Evolutionary conservation across 2,797 vertebrate genomes (phyloP).

Genomic region (Pristis pectinata): DNA sequence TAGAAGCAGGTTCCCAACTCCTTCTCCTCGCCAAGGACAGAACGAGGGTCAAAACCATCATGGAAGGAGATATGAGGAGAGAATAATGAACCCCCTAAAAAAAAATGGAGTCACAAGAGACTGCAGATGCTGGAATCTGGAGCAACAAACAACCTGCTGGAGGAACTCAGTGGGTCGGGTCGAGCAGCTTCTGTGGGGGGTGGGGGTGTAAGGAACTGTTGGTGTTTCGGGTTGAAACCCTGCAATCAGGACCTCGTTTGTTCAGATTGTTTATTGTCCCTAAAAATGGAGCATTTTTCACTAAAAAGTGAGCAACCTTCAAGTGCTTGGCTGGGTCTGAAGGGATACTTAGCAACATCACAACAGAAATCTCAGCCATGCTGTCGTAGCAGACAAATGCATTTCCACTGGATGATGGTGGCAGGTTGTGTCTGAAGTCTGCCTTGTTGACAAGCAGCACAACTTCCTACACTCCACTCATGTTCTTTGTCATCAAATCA

Average conservation of each 20-base stretch:
- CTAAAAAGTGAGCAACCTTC: not conserved
- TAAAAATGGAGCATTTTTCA: too few relatives aligned
- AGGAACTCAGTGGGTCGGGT: too few relatives aligned
- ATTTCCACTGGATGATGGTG: not conserved
- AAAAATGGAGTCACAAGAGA: too few relatives aligned
- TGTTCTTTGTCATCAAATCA: not conserved
- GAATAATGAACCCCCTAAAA: too few relatives aligned
- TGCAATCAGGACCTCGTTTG: too few relatives aligned
- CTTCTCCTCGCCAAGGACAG: too few relatives aligned
- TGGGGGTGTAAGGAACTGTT: too few relatives aligned
- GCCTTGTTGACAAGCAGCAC: not conserved
- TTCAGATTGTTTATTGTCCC: too few relatives aligned
- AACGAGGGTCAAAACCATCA: not conserved
- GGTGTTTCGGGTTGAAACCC: too few relatives aligned
- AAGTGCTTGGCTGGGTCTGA: not conserved
- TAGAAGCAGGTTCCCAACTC: not conserved
- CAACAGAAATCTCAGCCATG: not conserved
- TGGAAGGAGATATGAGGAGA: not conserved
- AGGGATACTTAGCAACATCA: not conserved
- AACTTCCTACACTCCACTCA: not conserved
- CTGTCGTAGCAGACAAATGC: not conserved
- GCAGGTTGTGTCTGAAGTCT: not conserved
- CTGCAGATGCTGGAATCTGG: too few relatives aligned
- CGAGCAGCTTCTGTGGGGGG: too few relatives aligned
- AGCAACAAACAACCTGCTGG: too few relatives aligned